A percentile compares a stretch with the other conserved stretches of the same genome.
phyloP scores from a whole-genome alignment of 2,888 invertebrate genomes.

The Cataglyphis altisquamis region DNA sequence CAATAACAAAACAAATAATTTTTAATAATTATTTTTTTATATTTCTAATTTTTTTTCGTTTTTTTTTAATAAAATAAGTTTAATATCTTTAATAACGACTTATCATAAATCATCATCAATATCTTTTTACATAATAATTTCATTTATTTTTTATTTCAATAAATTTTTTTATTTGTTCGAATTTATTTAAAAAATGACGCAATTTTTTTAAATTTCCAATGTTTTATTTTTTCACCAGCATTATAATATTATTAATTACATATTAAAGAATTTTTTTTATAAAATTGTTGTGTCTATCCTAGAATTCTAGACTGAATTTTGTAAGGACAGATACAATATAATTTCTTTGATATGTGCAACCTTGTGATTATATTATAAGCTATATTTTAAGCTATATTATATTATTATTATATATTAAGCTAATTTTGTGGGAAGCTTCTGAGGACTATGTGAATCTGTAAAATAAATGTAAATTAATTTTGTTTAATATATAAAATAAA shows the following conservation, averaged over 20 bases:
- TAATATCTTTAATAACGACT: background rate
- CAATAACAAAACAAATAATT: background rate
- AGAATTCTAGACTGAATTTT: too few relatives aligned
- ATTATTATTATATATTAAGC: too few relatives aligned
- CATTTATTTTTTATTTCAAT: background rate
- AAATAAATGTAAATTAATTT: background rate
- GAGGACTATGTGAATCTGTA: background rate
- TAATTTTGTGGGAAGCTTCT: background rate
- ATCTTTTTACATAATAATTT: background rate
- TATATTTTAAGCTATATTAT: too few relatives aligned
- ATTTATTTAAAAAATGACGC: background rate
- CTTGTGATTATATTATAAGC: too few relatives aligned
- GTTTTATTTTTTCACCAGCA: background rate
- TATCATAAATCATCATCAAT: background rate
- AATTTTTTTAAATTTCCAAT: background rate
- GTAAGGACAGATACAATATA: too few relatives aligned
- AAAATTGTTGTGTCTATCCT: too few relatives aligned
- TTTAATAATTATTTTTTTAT: slow-evolving; percentile 13
- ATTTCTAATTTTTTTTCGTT: background rate
- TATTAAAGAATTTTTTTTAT: too few relatives aligned
- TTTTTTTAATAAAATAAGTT: background rate
- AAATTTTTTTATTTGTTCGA: background rate
- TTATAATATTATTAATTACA: background rate
- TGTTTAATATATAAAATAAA: background rate
- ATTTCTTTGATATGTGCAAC: too few relatives aligned